Evolutionary conservation across 1,140 invertebrate species (phyloP).

Genomic region (Drosophila pseudoananassae): DNA sequence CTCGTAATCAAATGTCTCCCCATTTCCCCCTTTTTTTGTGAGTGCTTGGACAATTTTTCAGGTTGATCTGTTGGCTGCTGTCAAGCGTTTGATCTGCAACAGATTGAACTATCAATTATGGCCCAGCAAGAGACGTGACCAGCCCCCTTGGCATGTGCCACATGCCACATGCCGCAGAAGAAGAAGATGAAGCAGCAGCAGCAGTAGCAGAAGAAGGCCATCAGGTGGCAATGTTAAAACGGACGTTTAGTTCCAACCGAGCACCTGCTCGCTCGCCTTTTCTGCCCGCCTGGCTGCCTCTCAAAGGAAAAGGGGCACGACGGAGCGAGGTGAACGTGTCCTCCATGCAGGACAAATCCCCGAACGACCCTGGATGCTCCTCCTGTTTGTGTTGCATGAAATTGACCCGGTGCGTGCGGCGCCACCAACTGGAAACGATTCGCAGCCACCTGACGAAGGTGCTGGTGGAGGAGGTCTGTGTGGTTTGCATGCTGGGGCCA

Average conservation of each 20-base stretch:
- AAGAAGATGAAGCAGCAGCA: neutral
- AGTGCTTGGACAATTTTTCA: constrained; percentile 66
- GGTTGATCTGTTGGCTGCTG: constrained; percentile 78
- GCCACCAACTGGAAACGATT: constrained; percentile 39
- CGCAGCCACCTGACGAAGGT: neutral
- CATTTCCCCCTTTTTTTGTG: neutral
- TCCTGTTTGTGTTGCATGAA: constrained; percentile 64
- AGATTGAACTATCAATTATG: constrained; percentile 82
- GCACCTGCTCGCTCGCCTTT: constrained; percentile 55
- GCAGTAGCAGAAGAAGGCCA: constrained; percentile 13
- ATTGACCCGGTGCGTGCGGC: constrained; percentile 74
- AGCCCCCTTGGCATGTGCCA: constrained; percentile 50
- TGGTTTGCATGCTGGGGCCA: constrained; percentile 41
- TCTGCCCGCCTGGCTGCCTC: constrained; percentile 58
- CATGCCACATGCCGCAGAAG: constrained; percentile 21
- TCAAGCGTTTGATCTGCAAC: constrained; percentile 81
- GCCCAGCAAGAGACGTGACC: constrained; percentile 62
- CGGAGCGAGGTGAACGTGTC: constrained; percentile 48
- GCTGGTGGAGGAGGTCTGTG: constrained; percentile 20
- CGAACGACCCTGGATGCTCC: constrained; percentile 3
- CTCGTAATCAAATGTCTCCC: constrained; percentile 10
- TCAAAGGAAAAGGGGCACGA: constrained; percentile 42
- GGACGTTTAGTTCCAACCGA: constrained; percentile 79
- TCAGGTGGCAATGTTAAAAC: constrained; percentile 63
- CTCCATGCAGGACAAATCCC: constrained; percentile 50